Evolutionary conservation across 92 coral and sea anemone species (phyloP), one percentile per base, ranked within the genome.

Genomic region (Porites divaricata): DNA sequence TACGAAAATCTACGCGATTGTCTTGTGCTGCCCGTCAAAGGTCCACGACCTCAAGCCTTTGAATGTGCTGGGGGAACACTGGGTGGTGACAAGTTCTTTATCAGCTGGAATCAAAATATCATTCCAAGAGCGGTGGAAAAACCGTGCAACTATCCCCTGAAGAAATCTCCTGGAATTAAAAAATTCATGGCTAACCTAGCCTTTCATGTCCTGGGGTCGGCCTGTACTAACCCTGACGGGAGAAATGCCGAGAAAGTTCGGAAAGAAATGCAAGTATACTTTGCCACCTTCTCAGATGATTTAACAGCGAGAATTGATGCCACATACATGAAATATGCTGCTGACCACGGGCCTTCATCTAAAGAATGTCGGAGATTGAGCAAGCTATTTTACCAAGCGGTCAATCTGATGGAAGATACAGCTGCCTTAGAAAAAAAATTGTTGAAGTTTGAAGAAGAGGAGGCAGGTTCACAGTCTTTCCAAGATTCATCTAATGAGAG

Each of bases 51-150:
- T 13, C 95, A 91, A 67, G 88, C 95, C 14, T 93, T 91, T 58
- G 98, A 95, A 80, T 89, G 95, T 67, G 89, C 95, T 6, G 98
- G 95, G 2, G 96, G 95, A 1, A 87, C 83, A 45, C 58, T 90
- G 51, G 93, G 84, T 62, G 96, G 94, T 6, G 86, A 86, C 63
- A 12, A 70, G 57, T 28, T 57, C 57, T 70, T 81, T 35, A 77
- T 81, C 68, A 70, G 86, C 80, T 89, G 92, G 92, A 81, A 80
- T 75, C 49, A 78, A 23, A 69, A 72, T 15, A 64, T 87, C 19
- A 49, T 74, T 20, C 98, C 98, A 8, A 79, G 57, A 17, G 84
- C 83, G 90, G 80, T 61, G 26, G 62, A 25, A 21, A 79, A 76
- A 45, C 92, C 98, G 1, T 90, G 72, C 23, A n/a, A n/a, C 11